Base-by-base conservation (phyloP, 2,888 invertebrate species). In the Lottia scabra region DNA sequence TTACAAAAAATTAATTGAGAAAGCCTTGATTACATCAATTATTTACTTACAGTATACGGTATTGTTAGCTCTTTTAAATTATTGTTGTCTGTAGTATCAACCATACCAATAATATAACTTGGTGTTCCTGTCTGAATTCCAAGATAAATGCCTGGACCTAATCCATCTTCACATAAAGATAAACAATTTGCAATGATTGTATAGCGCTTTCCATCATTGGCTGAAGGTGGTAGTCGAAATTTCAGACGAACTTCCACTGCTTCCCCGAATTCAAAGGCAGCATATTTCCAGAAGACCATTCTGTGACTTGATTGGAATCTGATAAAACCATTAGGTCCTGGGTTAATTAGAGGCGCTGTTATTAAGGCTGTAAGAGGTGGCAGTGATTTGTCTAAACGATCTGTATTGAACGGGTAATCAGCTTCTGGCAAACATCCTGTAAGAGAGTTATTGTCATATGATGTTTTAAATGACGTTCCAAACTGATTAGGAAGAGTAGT, bases 131-230 rank as follows among this genome's bases (percentile, higher is more conserved):
- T 56, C 56, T 23, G 56, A 56, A 56, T 56, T 2, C 56, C 56
- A 23, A 56, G 23, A 56, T 56, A 56, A 56, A 56, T 23, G 13
- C 56, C 23, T 19, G 56, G 56, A 2, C 56, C 56, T 23, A 23
- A 23, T 23, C 56, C 56, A 56, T 56, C 56, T 19, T 23, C 56
- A 19, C 56, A 56, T 12, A 56, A 23, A 3, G 56, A 56, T 23
- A 56, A 56, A 56, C 56, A 56, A 23, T 56, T 56, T 23, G 56
- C 56, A 56, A 56, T 56, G 13, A 56, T 56, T 23, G 56, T 56
- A 56, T 56, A 56, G 10, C 23, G 19, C 23, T 56, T 8, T 56
- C 56, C 56, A 56, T 56, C 23, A 56, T 56, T 23, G 10, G 56
- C 56, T 56, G 23, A 56, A 0, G n/a, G 23, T 3, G 56, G 23